phyloP scores from a whole-genome alignment of 2,113 vertebrate genomes.

The Thunnus thynnus region DNA sequence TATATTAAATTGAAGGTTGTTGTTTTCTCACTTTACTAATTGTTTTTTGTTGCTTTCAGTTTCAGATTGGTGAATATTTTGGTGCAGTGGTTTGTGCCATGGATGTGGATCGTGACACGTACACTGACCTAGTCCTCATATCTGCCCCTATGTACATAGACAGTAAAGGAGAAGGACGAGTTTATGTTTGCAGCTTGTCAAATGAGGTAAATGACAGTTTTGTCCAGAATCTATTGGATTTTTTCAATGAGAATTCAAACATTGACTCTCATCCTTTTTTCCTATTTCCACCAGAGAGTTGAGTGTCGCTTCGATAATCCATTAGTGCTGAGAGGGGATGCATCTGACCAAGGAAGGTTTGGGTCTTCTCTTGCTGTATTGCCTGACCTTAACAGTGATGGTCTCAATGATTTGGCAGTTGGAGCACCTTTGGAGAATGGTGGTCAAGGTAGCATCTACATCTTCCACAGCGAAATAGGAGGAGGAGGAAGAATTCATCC shows the following conservation, averaged over 20 bases:
- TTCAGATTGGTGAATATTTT: slow-evolving; percentile 89
- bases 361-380: slow-evolving; percentile 81
- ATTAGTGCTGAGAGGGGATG: slow-evolving; percentile 64
- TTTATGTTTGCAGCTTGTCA: slow-evolving; percentile 81
- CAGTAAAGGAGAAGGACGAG: slow-evolving; percentile 82
- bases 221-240: neutral
- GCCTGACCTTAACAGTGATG: slow-evolving; percentile 79
- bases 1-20: neutral
- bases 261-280: neutral
- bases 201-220: slow-evolving; percentile 54
- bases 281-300: slow-evolving; percentile 27
- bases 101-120: slow-evolving; percentile 73
- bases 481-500: slow-evolving; percentile 43
- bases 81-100: slow-evolving; percentile 87
- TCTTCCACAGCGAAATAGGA: slow-evolving; percentile 72
- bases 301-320: slow-evolving; percentile 46
- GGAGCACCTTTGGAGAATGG: slow-evolving; percentile 84
- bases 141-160: slow-evolving; percentile 85
- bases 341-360: slow-evolving; percentile 74
- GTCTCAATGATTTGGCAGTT: slow-evolving; percentile 77
- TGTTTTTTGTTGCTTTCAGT: slow-evolving; percentile 23
- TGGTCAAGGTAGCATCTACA: slow-evolving; percentile 82
- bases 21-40: neutral
- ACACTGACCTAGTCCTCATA: slow-evolving; percentile 86
- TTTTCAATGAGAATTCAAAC: no score